Conservation (phyloP, 2,797 vertebrate genomes). For the Coregonus suidteri region DNA sequence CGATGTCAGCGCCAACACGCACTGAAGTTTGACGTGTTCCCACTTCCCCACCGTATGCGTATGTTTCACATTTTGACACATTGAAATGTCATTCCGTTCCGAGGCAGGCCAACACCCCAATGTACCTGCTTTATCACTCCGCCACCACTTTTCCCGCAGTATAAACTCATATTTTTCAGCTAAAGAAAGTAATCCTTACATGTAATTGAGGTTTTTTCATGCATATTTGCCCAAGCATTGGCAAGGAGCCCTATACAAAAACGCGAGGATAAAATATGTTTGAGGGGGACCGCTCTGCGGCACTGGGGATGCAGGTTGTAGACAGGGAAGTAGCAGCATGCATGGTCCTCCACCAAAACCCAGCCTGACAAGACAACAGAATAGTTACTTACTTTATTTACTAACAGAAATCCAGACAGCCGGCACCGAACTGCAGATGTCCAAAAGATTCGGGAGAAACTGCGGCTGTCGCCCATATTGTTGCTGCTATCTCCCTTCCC, state of each 20-base stretch:
- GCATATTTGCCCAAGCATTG: constrained; percentile 48
- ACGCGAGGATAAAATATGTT: constrained; percentile 66
- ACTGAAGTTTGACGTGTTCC: constrained; percentile 71
- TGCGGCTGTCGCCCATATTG: constrained; percentile 99
- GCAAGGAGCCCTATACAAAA: constrained; percentile 62
- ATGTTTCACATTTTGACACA: constrained; percentile 69
- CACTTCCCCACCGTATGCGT: constrained; percentile 65
- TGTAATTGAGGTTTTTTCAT: constrained; percentile 25
- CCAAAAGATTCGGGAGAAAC: constrained; percentile 87
- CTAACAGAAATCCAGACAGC: constrained; percentile 86
- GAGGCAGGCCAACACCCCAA: constrained; percentile 78
- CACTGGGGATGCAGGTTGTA: constrained; percentile 64
- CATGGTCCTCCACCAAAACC: constrained; percentile 48
- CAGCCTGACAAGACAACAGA: constrained; percentile 58
- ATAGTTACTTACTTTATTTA: constrained; percentile 77
- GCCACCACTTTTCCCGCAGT: constrained; percentile 21
- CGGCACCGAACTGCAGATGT: constrained; percentile 86
- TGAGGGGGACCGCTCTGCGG: constrained; percentile 83
- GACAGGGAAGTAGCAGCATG: constrained; percentile 43
- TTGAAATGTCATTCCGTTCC: constrained; percentile 67
- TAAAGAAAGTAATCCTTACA: constrained; percentile 14
- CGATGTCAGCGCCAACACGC: constrained; percentile 31
- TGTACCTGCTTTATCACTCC: constrained; percentile 28
- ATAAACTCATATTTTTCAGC: constrained; percentile 4
- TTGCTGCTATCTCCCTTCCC: constrained; percentile 88